Evolutionary conservation across 2,113 vertebrate genomes (phyloP).

Genomic region (Propithecus coquereli): DNA sequence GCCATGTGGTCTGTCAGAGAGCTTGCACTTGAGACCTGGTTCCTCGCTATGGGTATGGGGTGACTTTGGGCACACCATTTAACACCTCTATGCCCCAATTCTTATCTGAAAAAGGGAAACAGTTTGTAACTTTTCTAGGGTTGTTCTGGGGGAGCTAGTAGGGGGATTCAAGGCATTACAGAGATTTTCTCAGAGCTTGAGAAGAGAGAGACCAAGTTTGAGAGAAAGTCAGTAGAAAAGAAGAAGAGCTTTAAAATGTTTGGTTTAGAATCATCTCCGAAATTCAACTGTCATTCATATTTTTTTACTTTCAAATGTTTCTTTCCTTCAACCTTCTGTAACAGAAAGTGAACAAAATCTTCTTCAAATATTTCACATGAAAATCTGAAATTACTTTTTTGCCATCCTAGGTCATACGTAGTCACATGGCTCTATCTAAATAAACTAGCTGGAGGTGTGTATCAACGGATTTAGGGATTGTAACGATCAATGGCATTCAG

Average conservation of each 20-base stretch:
- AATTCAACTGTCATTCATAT: neutral
- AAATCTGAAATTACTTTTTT: neutral
- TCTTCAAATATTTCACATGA: conserved; percentile 6
- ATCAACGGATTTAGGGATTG: neutral
- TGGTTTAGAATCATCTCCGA: neutral
- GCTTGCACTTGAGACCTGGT: neutral
- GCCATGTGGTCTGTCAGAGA: neutral
- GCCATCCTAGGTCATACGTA: neutral
- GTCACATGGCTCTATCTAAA: neutral
- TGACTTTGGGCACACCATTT: neutral
- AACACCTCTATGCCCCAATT: neutral
- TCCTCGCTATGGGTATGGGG: neutral
- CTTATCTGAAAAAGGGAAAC: neutral
- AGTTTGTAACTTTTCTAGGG: neutral
- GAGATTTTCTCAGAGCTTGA: neutral
- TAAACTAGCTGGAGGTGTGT: neutral
- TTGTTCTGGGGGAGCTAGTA: neutral
- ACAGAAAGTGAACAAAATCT: neutral
- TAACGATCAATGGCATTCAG: neutral
- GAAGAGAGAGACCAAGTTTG: neutral
- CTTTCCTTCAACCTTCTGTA: neutral
- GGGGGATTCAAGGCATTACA: neutral
- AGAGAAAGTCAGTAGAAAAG: neutral
- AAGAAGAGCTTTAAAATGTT: neutral
- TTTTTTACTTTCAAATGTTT: conserved; percentile 4